Evolutionary conservation across 2,113 vertebrate genomes (phyloP).

Genomic region (Hypanus sabinus): DNA sequence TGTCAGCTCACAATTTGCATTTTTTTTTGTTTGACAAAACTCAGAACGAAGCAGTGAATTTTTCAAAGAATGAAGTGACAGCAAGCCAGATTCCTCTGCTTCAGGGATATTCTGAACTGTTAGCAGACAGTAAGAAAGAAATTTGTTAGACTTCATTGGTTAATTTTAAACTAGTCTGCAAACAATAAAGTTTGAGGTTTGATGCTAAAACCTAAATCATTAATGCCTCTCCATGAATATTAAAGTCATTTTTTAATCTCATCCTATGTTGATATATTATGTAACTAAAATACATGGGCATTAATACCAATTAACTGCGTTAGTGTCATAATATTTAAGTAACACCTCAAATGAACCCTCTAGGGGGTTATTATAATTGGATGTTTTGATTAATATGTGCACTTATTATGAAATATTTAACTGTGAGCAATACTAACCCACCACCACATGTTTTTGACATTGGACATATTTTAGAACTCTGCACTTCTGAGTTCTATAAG

Average conservation of each 20-base stretch:
- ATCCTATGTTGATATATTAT: background rate
- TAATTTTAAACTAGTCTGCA: background rate
- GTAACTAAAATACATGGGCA: background rate
- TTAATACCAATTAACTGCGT: background rate
- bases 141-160: background rate
- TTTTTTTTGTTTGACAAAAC: background rate
- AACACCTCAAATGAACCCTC: background rate
- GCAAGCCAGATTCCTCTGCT: background rate
- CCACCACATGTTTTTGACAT: background rate
- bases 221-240: background rate
- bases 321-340: background rate
- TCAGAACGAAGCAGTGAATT: background rate
- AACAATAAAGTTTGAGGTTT: background rate
- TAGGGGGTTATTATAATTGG: background rate
- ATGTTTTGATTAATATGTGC: background rate
- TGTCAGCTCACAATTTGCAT: background rate
- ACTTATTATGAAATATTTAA: slow-evolving; percentile 10
- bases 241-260: background rate
- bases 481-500: background rate
- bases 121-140: background rate
- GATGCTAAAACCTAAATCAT: background rate
- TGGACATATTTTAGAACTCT: background rate
- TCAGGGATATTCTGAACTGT: background rate
- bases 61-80: background rate
- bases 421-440: background rate